Evolutionary conservation across 1,140 invertebrate species (phyloP), one percentile per base, ranked within the genome.

Genomic region (Brachionus calyciflorus): DNA sequence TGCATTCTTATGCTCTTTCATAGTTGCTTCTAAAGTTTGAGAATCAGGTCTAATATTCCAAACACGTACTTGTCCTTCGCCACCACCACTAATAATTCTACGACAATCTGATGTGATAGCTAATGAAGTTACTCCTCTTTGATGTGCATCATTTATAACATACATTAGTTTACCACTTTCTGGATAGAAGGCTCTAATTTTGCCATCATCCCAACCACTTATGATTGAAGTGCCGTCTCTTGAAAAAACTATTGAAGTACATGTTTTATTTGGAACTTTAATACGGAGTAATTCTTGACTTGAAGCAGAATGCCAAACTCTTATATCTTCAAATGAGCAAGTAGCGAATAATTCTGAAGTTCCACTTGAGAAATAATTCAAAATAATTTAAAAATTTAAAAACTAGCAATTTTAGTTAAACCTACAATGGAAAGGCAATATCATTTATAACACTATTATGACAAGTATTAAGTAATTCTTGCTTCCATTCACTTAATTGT

Each of bases 1-100:
- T 14, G 90, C 90, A 33, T 91, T 91, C 81, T 91, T 92, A 84
- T 96, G 93, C 81, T 94, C 93, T 84, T 94, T 93, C 69, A 95
- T 87, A 5, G 91, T 81, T 19, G 81, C 81, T 33, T 80, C 40
- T 9, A 85, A 79, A 10, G 44, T 46, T 17, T 63, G 76, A 6
- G 55, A 37, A 41, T 77, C 40, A 12, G 40, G 40, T 53, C 55
- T 63, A 21, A 77, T 49, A 9, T 65, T 30, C 78, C 78, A 80
- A 1, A 81, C 60, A 76, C 78, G 79, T 78, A 91, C 90, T 85
- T 92, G 91, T 21, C 92, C 92, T 81, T 95, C 93, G 69, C 90
- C 91, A 9, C 93, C 93, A 4, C 93, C 93, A 77, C 90, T 93
- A 41, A 95, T 87, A 46, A 95, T 87, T 7, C 88, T 88, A n/a